phyloP scores from a whole-genome alignment of 2,888 invertebrate genomes.

The Drosophila phalerata region DNA sequence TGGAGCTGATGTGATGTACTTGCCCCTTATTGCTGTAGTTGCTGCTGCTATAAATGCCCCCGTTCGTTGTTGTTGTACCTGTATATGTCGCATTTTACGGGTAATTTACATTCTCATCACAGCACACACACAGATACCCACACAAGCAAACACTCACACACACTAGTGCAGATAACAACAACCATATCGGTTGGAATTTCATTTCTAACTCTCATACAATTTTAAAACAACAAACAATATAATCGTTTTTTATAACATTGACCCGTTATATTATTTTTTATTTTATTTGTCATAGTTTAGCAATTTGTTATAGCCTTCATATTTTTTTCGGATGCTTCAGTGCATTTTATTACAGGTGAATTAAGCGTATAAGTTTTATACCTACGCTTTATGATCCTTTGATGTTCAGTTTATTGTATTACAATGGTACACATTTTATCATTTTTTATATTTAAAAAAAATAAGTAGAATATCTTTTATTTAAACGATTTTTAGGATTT shows the following conservation, averaged over 20 bases:
- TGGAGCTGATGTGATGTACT: conserved; percentile 29
- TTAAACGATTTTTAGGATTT: no score
- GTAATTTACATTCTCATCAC: conserved; percentile 79
- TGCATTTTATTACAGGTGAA: conserved; percentile 45
- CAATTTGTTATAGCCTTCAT: conserved; percentile 41
- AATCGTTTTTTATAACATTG: conserved; percentile 42
- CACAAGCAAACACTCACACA: conserved; percentile 1
- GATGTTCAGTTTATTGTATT: not conserved
- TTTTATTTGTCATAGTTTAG: conserved; percentile 46
- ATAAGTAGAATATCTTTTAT: no score
- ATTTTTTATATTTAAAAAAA: not conserved
- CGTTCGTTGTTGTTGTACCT: conserved; percentile 28
- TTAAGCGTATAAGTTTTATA: conserved; percentile 5
- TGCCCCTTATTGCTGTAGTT: conserved; percentile 23
- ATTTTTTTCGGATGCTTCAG: conserved; percentile 18
- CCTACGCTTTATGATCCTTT: no score
- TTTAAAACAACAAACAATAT: conserved; percentile 69
- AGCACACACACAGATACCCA: conserved; percentile 35
- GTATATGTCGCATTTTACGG: conserved; percentile 76
- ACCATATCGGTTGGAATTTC: conserved; percentile 8
- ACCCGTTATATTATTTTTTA: conserved; percentile 37
- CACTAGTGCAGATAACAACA: conserved; percentile 4
- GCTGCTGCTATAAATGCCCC: not conserved
- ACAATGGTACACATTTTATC: not conserved
- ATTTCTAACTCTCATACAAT: conserved; percentile 37